phyloP scores from a whole-genome alignment of 2,888 invertebrate genomes.

The Orchesella flavescens region DNA sequence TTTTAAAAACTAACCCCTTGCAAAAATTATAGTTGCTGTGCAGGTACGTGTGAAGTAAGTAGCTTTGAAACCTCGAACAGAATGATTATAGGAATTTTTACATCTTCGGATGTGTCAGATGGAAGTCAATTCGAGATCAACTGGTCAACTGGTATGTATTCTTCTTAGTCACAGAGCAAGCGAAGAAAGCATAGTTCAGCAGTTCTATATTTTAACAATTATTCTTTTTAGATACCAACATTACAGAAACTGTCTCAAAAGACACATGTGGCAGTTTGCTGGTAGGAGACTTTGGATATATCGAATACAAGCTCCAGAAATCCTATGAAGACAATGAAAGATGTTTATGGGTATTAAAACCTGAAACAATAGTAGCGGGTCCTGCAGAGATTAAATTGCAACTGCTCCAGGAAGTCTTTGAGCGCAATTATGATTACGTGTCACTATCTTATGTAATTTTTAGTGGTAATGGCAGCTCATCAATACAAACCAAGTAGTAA shows the following conservation, averaged over 20 bases:
- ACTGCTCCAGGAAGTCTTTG: conserved; percentile 37
- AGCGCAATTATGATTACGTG: conserved; percentile 45
- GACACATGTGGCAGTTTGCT: conserved; percentile 42
- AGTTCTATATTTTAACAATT: too few species aligned
- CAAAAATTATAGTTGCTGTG: conserved; percentile 47
- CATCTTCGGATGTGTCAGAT: conserved; percentile 16
- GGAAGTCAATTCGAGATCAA: conserved; percentile 26
- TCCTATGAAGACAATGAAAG: conserved; percentile 43
- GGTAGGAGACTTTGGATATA: conserved; percentile 36
- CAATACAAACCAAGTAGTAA: conserved; percentile 26
- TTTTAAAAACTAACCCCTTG: too few species aligned
- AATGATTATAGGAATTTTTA: conserved; percentile 11
- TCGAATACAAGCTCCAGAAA: conserved; percentile 24
- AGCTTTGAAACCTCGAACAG: conserved; percentile 14
- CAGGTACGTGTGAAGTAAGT: conserved; percentile 24
- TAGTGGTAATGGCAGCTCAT: background rate
- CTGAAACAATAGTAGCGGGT: background rate
- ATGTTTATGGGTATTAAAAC: conserved; percentile 44
- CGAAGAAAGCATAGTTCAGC: too few species aligned
- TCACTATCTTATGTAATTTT: conserved; percentile 1
- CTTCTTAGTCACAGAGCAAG: too few species aligned
- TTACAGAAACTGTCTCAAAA: background rate
- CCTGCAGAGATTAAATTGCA: conserved; percentile 26
- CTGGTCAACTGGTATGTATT: conserved; percentile 27
- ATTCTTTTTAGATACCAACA: background rate